Evolutionary conservation across 30 jellyfish, hydroid and myxozoan species (phyloP), one percentile per base, ranked within the genome.

Genomic region (Clytia hemisphaerica): DNA sequence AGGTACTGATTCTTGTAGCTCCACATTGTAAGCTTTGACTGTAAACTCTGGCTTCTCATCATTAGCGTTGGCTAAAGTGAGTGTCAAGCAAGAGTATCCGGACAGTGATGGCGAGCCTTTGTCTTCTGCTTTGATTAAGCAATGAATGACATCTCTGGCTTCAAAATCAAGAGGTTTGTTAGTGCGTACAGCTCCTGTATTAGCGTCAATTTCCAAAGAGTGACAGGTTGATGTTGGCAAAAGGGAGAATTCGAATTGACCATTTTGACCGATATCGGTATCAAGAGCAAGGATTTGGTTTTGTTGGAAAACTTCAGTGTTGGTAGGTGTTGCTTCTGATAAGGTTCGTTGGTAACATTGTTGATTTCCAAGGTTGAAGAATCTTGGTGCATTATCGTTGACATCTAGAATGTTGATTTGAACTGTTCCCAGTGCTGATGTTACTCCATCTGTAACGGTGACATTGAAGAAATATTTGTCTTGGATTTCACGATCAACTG

Each of bases 381-480:
- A 88, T 6, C 30, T 44, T 36, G 97, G 97, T 25, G 67, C 75
- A 68, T 88, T 88, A 77, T 88, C 97, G 37, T 88, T 88, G 34
- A 63, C 94, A 67, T 88, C 97, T 4, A 61, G 47, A 3, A 88
- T 63, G 73, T 16, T 70, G 18, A 88, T 50, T 18, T 78, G 37
- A 15, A 88, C 77, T 2, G 82, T 36, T 4, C 90, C 93, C 50
- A 37, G 12, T 2, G 94, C 95, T 7, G 51, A 2, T 51, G 75
- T 80, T 9, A 64, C 80, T 14, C 97, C 94, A 70, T 88, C 97
- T 31, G 65, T 62, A 1, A 81, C 74, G 4, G 77, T 46, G 3
- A 71, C 77, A 6, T 71, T 44, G 24, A 88, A 26, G 10, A 70
- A 14, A 40, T 88, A 80, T 16, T 75, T 29, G 4, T 83, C 47